phyloP scores from a whole-genome alignment of 2,888 invertebrate species.

The Strigamia maritima region DNA sequence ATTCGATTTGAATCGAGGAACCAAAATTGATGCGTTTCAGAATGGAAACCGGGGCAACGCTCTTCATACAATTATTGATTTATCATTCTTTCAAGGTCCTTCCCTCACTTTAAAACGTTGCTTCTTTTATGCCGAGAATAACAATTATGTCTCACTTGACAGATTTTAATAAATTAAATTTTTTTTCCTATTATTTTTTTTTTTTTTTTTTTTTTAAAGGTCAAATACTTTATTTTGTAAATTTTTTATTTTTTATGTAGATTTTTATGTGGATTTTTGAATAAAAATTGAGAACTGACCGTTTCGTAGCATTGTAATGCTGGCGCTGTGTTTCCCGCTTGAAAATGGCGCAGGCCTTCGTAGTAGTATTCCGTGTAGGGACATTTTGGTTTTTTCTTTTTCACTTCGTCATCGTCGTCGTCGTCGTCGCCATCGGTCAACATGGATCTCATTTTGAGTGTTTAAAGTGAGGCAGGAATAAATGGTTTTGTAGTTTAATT shows the following conservation, averaged over 20 bases:
- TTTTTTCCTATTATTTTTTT: background rate
- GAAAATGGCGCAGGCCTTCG: conserved; percentile 20
- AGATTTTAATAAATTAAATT: background rate
- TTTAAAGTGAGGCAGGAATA: background rate
- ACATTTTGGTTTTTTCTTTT: conserved; percentile 30
- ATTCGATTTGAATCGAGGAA: background rate
- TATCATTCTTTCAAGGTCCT: conserved; percentile 23
- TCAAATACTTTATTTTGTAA: too few relatives aligned
- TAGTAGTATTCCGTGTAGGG: conserved; percentile 25
- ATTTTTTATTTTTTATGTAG: background rate
- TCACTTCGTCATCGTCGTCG: background rate
- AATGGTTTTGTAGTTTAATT: background rate
- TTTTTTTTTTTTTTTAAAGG: background rate
- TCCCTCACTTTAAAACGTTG: background rate
- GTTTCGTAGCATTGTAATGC: conserved; percentile 8
- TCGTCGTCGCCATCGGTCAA: background rate
- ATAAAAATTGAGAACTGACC: background rate
- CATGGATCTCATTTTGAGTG: background rate
- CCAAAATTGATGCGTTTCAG: background rate
- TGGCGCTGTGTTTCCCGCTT: background rate
- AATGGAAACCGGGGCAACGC: conserved; percentile 8
- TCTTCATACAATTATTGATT: conserved; percentile 19
- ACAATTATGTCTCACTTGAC: background rate
- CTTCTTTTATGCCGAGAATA: background rate
- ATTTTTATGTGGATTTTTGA: background rate